Evolutionary conservation across 35 echinoderm and acorn worm species (phyloP), one percentile per base, ranked within the genome.

Genomic region (Heliocidaris tuberculata): DNA sequence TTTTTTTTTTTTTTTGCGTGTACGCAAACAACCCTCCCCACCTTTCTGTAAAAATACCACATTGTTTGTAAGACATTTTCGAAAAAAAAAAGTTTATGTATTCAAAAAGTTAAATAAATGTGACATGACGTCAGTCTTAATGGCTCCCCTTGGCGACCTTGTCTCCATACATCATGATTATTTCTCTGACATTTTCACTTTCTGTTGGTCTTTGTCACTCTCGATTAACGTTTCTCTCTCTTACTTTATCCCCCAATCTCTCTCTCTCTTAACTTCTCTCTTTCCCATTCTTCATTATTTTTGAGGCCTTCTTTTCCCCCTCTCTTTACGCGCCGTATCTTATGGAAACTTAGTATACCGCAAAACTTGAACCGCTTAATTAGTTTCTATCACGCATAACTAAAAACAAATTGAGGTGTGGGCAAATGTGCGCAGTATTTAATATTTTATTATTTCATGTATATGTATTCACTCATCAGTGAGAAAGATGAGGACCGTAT

Each of bases 101-200:
- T 78, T 78, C 35, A 42, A 42, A n/a, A 78, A 56, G 52, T 56
- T 56, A 56, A 78, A 21, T 7, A 78, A 78, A n/a, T 19, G 65
- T 78, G 65, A 78, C 65, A 78, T 78, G 65, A 78, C 65, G 21
- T 78, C 65, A 78, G 27, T 78, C 65, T 78, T 78, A 78, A 78
- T 78, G 65, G 65, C 19, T 78, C 65, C 65, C 65, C 27, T n/a
- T 78, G 65, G 65, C 65, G 65, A 78, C 65, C 27, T 19, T 78
- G 65, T 78, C 27, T 78, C 4, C 17, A 78, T 78, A 78, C 2
- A 78, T 78, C 27, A 27, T 24, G 27, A 2, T 78, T 78, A 78
- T 78, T 78, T n/a, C 5, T 78, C 15, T 78, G 5, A 24, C 8
- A 78, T 78, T 78, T 78, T 78, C 27, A 78, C 65, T 78, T 78